These are phyloP conservation scores for Cyphomyrus plagiostoma DNA, from an alignment of 2,113 vertebrate genomes.

Conservation along the genomic window DNA sequence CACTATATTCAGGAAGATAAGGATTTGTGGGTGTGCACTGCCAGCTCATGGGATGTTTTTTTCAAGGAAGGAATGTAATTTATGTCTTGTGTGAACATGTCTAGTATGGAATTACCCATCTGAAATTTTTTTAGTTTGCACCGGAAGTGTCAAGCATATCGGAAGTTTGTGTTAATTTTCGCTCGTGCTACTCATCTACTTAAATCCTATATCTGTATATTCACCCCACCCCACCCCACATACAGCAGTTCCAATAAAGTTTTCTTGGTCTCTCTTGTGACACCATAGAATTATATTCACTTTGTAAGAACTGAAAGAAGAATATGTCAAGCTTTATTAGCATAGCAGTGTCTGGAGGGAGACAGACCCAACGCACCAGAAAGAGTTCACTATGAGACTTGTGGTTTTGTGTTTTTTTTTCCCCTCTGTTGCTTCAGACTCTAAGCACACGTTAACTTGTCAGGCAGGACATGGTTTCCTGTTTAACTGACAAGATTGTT, in stretches of 20 bases:
- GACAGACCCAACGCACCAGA: constrained; percentile 5
- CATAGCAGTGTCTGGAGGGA: neutral
- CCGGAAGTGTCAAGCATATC: neutral
- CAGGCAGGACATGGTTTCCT: neutral
- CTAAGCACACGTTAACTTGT: neutral
- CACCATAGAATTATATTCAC: neutral
- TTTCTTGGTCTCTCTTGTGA: neutral
- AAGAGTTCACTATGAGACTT: neutral
- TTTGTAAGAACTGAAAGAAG: neutral
- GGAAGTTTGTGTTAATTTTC: neutral
- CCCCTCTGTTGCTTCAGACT: neutral
- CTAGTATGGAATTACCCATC: neutral
- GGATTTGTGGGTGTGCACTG: neutral
- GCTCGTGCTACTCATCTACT: neutral
- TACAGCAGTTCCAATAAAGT: neutral
- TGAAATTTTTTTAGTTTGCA: neutral
- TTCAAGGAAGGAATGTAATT: constrained; percentile 5
- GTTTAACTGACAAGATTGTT: neutral
- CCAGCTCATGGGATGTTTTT: neutral
- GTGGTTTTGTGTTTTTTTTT: constrained; percentile 23
- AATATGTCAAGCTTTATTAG: neutral
- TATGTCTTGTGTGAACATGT: constrained; percentile 20
- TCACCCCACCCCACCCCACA: neutral
- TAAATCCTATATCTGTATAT: neutral
- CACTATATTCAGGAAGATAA: neutral